Base-by-base conservation (phyloP, 2,797 vertebrate species). In the Gymnocypris eckloni region DNA sequence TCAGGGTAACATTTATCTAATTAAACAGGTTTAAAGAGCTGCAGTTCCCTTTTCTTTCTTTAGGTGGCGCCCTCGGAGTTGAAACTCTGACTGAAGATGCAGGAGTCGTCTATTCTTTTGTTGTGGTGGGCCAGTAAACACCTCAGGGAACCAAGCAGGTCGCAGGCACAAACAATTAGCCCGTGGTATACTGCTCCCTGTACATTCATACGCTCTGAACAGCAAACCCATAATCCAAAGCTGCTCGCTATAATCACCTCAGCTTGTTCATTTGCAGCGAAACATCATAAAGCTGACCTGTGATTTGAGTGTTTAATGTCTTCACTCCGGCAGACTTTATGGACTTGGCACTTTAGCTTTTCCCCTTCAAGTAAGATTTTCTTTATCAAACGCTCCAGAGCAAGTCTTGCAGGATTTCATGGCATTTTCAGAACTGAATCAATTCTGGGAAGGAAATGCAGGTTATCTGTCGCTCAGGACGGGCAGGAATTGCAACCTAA, bases 361-460 rank as follows among this genome's bases (percentile, higher is more conserved):
- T 92, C 83, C 73, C 52, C 20, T 83, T 50, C 48, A 69, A 64
- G 70, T 73, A 41, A 84, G 83, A 86, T 91, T 88, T 84, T 87
- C 81, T 91, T 91, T 86, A 89, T 92, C 82, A 92, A 89, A 88
- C 86, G 41, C 81, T 86, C 89, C 90, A 88, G 88, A 87, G 80
- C 66, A 88, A 87, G 82, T 78, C 79, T 87, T 90, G 85, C 90
- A 92, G 92, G 89, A 66, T 66, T 66, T 66, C 61, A 66, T 13
- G 0, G 25, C 61, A 89, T 90, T 90, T 91, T 93, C 91, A 91
- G 85, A 90, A 88, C 90, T 87, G 91, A 92, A 93, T 70, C 54
- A 86, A 86, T 89, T 75, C 86, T 75, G 71, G 61, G 59, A 75
- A 79, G 64, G 81, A 79, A 83, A 61, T 43, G 75, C 77, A 48